These are phyloP conservation scores for Galagoides demidoff DNA, from an alignment of 2,797 vertebrate species.

Conservation along the genomic window DNA sequence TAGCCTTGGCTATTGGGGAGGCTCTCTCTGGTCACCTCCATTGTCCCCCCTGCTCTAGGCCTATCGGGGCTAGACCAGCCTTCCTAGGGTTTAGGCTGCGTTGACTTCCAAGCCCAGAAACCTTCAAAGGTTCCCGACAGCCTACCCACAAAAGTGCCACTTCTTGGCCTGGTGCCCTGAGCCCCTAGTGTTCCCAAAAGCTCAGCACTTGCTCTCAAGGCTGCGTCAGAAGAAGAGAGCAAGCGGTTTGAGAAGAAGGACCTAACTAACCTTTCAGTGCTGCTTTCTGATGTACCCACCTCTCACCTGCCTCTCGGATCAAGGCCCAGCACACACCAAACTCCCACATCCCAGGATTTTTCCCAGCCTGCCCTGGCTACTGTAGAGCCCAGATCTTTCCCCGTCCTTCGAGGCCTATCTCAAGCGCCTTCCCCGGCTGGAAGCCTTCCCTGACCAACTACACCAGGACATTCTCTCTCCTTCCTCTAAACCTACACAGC, in stretches of 20 bases:
- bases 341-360: background rate
- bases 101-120: background rate
- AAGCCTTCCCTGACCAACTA: background rate
- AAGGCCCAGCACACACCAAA: background rate
- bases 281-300: background rate
- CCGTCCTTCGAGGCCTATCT: background rate
- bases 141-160: background rate
- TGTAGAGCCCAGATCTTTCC: background rate
- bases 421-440: background rate
- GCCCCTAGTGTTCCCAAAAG: too few species aligned
- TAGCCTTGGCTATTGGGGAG: background rate
- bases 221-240: too few species aligned
- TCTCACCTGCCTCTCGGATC: background rate
- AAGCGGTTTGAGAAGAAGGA: background rate
- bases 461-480: background rate
- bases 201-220: too few species aligned
- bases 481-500: background rate
- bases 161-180: background rate
- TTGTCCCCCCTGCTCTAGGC: background rate
- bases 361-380: background rate
- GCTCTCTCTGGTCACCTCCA: background rate
- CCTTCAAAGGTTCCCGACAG: background rate
- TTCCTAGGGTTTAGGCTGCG: background rate
- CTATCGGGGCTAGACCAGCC: background rate
- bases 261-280: background rate